These are phyloP conservation scores for Eolophus roseicapilla DNA, from an alignment of 2,113 vertebrate genomes.

Conservation along the genomic window DNA sequence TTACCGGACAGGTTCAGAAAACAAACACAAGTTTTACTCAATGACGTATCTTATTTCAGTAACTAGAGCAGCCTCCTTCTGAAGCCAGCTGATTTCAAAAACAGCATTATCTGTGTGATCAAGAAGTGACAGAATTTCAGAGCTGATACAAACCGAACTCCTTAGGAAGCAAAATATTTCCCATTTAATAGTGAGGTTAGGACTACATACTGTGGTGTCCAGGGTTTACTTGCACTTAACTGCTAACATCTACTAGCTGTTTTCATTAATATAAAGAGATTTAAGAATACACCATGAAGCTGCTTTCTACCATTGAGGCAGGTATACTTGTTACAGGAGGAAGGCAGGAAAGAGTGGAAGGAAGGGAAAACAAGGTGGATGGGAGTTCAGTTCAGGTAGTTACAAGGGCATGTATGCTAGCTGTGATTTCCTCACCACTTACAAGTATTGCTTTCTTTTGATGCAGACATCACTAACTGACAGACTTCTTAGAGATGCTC, in stretches of 20 bases:
- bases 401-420: background rate
- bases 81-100: conserved; percentile 32
- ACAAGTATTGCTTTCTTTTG: background rate
- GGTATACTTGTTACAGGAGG: background rate
- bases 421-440: background rate
- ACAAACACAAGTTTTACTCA: background rate
- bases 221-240: background rate
- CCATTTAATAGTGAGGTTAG: background rate
- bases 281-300: background rate
- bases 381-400: background rate
- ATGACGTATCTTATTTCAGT: background rate
- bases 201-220: background rate
- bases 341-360: background rate
- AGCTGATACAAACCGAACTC: background rate
- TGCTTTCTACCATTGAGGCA: background rate
- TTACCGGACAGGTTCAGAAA: conserved; percentile 7
- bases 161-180: background rate
- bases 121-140: background rate
- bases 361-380: background rate
- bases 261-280: background rate
- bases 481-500: background rate
- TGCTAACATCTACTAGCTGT: background rate
- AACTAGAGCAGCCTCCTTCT: conserved; percentile 33
- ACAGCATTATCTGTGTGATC: background rate
- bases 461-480: background rate